These are phyloP conservation scores for Melinaea marsaeus DNA, from an alignment of 2,888 invertebrate species.

Conservation along the genomic window DNA sequence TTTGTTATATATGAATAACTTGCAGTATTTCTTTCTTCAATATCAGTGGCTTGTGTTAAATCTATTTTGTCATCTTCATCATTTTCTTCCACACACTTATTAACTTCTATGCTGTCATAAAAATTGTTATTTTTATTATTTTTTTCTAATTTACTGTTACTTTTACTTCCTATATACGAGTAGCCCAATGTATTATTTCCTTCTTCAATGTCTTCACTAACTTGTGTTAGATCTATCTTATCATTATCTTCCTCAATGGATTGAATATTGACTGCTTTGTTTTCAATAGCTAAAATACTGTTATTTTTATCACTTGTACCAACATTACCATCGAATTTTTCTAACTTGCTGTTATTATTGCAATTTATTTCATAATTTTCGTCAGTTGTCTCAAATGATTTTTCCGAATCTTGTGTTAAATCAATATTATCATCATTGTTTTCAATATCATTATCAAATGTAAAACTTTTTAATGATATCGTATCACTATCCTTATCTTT, in stretches of 20 bases:
- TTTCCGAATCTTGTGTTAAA: slow-evolving; percentile 33
- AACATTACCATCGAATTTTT: slow-evolving; percentile 12
- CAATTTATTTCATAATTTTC: not conserved
- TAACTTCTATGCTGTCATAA: not conserved
- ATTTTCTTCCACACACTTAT: slow-evolving; percentile 4
- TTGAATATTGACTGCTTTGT: slow-evolving; percentile 8
- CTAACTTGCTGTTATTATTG: not conserved
- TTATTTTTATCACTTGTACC: slow-evolving; percentile 11
- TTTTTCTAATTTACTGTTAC: slow-evolving; percentile 41
- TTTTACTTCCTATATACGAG: slow-evolving; percentile 2
- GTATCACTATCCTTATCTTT: slow-evolving; percentile 39
- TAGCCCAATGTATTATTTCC: not conserved
- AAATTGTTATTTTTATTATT: slow-evolving; percentile 14
- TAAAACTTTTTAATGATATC: slow-evolving; percentile 27
- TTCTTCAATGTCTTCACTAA: slow-evolving; percentile 26
- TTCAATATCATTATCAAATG: not conserved
- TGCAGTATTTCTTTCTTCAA: slow-evolving; percentile 13
- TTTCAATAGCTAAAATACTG: slow-evolving; percentile 1
- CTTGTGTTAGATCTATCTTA: slow-evolving; percentile 57
- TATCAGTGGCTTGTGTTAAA: slow-evolving; percentile 49
- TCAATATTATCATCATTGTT: slow-evolving; percentile 27
- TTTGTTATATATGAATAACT: slow-evolving; percentile 1
- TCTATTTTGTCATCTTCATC: slow-evolving; percentile 41
- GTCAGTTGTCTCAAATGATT: not conserved
- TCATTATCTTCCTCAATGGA: slow-evolving; percentile 19